Conservation (phyloP, 2,113 vertebrate species). For the Oreochromis niloticus region DNA sequence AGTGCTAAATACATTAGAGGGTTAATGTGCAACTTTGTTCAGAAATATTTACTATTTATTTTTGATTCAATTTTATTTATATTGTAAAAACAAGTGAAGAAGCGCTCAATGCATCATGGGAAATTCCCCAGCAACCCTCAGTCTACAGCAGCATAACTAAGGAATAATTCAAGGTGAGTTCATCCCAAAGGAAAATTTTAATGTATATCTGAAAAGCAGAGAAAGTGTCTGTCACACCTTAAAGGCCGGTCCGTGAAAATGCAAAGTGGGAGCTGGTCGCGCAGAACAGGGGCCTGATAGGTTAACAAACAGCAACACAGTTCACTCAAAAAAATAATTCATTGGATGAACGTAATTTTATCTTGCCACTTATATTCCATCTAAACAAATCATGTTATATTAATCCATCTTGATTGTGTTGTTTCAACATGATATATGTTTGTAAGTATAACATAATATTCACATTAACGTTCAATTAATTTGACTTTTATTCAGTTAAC, state of each 20-base stretch:
- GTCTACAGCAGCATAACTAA: neutral
- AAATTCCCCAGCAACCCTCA: neutral
- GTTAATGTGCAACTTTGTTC: neutral
- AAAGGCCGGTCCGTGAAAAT: neutral
- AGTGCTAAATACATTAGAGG: neutral
- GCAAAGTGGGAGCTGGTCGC: fast-evolving
- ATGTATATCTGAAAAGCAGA: neutral
- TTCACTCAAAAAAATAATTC: too few species aligned
- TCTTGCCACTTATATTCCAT: too few species aligned
- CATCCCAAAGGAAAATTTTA: neutral
- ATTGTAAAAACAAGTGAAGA: neutral
- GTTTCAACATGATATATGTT: too few species aligned
- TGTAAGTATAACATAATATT: too few species aligned
- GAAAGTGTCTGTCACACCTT: neutral
- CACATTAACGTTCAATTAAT: too few species aligned
- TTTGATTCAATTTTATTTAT: neutral
- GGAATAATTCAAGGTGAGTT: neutral
- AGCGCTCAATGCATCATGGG: neutral
- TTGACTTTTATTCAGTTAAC: too few species aligned
- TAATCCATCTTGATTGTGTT: too few species aligned
- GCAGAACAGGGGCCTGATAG: neutral
- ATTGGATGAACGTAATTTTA: too few species aligned
- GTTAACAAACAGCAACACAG: neutral
- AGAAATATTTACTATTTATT: neutral
- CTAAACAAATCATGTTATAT: too few species aligned